phyloP scores from a whole-genome alignment of 2,113 vertebrate species.

The Nyctibius bracteatus region DNA sequence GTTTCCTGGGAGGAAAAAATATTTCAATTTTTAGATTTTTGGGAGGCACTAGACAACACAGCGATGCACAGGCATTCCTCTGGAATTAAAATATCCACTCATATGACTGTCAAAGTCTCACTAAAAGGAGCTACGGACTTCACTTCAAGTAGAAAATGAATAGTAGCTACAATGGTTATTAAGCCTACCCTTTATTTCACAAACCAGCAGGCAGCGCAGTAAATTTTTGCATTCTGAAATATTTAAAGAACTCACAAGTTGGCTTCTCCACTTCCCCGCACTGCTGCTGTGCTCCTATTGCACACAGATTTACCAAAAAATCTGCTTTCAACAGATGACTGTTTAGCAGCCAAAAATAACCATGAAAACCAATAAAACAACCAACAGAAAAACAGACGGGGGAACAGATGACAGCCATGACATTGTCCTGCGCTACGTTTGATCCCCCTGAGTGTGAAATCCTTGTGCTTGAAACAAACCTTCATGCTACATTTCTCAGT shows the following conservation, averaged over 20 bases:
- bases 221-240: neutral
- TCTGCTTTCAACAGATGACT: neutral
- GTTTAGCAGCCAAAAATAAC: neutral
- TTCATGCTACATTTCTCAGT: neutral
- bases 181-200: neutral
- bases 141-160: neutral
- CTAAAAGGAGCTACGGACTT: neutral
- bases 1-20: neutral
- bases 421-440: neutral
- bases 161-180: neutral
- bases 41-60: neutral
- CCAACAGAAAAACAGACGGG: neutral
- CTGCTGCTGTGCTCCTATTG: neutral
- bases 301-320: neutral
- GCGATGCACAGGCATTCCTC: neutral
- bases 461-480: neutral
- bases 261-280: neutral
- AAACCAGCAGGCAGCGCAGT: neutral
- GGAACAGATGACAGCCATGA: neutral
- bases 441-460: neutral
- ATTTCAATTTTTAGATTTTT: neutral
- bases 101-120: neutral
- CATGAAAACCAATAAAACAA: neutral
- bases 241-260: neutral
- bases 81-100: neutral